Evolutionary conservation across 2,888 invertebrate genomes (phyloP), one percentile per base, ranked within the genome.

Genomic region (Heteromurus nitidus): DNA sequence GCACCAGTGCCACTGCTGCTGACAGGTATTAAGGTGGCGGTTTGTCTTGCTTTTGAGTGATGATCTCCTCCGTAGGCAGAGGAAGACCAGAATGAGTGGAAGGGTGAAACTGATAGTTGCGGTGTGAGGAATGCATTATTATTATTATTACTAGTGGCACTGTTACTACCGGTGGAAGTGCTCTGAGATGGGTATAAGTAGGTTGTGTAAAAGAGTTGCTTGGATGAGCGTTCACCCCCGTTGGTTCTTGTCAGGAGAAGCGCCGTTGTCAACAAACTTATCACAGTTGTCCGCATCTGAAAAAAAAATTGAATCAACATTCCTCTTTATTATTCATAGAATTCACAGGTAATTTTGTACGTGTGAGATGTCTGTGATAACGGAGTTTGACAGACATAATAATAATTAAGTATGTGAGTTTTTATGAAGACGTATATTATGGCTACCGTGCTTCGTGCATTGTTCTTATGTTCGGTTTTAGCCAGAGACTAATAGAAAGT

Each of bases 271-370:
- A 80, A 53, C 80, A 64, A 80, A 30, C 55, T 67, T 80, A 80
- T 80, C 65, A 72, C 80, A 80, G 80, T 80, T 80, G 72, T 55
- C 65, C 80, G 72, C 80, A 80, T 80, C 80, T 80, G 36, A 65
- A 79, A n/a, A n/a, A n/a, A n/a, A n/a, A 53, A 36, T 36, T 36
- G 36, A 36, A 36, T 36, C 5, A 13, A 36, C 5, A 36, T 36
- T 36, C 36, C 36, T 36, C 13, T 36, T 36, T 9, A 36, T 36
- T n/a, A n/a, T n/a, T n/a, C n/a, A n/a, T n/a, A n/a, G n/a, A n/a
- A n/a, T n/a, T n/a, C n/a, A n/a, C n/a, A n/a, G n/a, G n/a, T n/a
- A n/a, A n/a, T n/a, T n/a, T n/a, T n/a, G n/a, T n/a, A n/a, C n/a
- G n/a, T n/a, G n/a, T n/a, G n/a, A n/a, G n/a, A n/a, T n/a, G n/a